phyloP scores from a whole-genome alignment of 2,113 vertebrate species.

The Opisthocomus hoazin region DNA sequence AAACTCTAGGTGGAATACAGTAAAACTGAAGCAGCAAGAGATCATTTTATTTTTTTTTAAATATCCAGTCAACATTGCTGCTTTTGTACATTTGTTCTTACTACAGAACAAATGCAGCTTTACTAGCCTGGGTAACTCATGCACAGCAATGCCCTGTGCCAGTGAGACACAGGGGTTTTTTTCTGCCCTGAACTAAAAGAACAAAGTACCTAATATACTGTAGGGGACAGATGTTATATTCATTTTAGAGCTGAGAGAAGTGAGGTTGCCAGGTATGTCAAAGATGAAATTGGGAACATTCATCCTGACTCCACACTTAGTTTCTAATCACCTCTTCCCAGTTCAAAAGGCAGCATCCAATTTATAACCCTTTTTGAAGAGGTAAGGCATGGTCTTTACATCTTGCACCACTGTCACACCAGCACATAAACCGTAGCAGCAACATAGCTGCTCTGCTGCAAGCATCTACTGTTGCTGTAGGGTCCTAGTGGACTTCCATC shows the following conservation, averaged over 20 bases:
- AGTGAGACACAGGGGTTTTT: accelerated
- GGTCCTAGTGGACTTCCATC: neutral
- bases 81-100: neutral
- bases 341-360: neutral
- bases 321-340: neutral
- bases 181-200: neutral
- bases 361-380: neutral
- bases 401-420: neutral
- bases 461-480: neutral
- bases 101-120: neutral
- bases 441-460: neutral
- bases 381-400: neutral
- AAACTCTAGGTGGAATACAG: neutral
- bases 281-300: neutral
- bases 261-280: neutral
- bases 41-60: no score
- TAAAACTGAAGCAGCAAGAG: neutral
- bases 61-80: neutral
- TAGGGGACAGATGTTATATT: neutral
- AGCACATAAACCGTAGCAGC: neutral
- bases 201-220: neutral
- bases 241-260: neutral
- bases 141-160: neutral
- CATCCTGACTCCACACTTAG: neutral
- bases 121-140: neutral